Percentiles rank a stretch among this genome's conserved stretches.
Evolutionary conservation across 2,113 vertebrate species (phyloP).

Genomic region (Mohoua ochrocephala): DNA sequence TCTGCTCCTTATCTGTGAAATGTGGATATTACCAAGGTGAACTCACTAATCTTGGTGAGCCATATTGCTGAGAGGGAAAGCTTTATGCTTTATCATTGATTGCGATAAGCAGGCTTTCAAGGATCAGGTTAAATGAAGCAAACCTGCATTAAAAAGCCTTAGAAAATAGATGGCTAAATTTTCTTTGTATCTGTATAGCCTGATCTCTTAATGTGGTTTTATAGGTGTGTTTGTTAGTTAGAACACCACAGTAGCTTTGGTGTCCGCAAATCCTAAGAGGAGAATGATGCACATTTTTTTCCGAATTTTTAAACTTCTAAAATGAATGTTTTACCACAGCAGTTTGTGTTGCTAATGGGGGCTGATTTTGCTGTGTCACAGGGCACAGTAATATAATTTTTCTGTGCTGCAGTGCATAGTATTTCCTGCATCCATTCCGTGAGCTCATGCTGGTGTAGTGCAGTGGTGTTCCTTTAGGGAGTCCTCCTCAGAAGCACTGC

Average conservation of each 20-base stretch:
- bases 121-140: not conserved
- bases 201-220: not conserved
- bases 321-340: not conserved
- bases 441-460: not conserved
- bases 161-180: not conserved
- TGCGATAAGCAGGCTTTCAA: not conserved
- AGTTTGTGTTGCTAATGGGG: not conserved
- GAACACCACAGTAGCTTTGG: not conserved
- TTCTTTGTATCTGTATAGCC: not conserved
- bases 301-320: not conserved
- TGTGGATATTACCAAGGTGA: not conserved
- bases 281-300: not conserved
- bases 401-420: not conserved
- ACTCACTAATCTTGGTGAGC: not conserved
- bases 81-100: not conserved
- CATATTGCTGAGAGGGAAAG: slow-evolving; percentile 18
- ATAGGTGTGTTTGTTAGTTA: not conserved
- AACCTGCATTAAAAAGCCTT: not conserved
- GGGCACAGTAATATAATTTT: not conserved
- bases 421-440: not conserved
- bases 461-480: not conserved
- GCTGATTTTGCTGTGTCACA: not conserved
- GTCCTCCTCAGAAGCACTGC: not conserved
- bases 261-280: not conserved
- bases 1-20: slow-evolving; percentile 12